A percentile compares a stretch with the other conserved stretches of the same genome.
Evolutionary conservation across 2,113 vertebrate genomes (phyloP).

Genomic region (Brachirus orientalis): DNA sequence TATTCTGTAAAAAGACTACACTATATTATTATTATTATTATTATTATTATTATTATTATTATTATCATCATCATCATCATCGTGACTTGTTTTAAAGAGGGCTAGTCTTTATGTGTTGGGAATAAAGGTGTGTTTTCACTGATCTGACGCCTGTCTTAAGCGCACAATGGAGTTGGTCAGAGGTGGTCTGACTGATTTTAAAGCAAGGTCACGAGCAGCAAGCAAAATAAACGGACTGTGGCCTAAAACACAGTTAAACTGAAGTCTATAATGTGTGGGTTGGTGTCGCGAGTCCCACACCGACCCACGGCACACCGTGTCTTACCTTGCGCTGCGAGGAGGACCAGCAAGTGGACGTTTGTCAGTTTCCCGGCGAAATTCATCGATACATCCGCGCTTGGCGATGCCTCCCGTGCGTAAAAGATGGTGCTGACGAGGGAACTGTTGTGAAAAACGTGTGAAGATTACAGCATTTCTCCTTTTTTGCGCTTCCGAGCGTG

Average conservation of each 20-base stretch:
- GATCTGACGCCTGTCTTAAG: neutral
- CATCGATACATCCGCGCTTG: conserved; percentile 64
- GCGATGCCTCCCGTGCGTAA: conserved; percentile 5
- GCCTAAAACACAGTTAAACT: neutral
- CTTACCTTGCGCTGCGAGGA: conserved; percentile 78
- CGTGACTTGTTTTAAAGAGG: accelerated
- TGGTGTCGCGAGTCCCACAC: neutral
- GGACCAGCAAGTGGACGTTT: conserved; percentile 63
- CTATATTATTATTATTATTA: neutral
- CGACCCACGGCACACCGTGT: conserved; percentile 4
- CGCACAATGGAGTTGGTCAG: neutral
- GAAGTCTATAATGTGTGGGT: neutral
- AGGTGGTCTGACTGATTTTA: neutral
- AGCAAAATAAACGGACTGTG: neutral
- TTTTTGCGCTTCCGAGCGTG: conserved; percentile 45
- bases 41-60: neutral
- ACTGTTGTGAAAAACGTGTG: neutral
- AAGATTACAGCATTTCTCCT: conserved; percentile 22
- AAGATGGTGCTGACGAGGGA: neutral
- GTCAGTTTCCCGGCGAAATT: conserved; percentile 65
- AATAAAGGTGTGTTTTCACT: neutral
- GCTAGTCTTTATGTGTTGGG: too few species aligned
- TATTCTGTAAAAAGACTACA: neutral
- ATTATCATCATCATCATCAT: too few species aligned
- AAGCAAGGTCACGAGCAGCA: neutral